phyloP scores from a whole-genome alignment of 1,140 invertebrate species.

The Stegodyphus mimosarum region DNA sequence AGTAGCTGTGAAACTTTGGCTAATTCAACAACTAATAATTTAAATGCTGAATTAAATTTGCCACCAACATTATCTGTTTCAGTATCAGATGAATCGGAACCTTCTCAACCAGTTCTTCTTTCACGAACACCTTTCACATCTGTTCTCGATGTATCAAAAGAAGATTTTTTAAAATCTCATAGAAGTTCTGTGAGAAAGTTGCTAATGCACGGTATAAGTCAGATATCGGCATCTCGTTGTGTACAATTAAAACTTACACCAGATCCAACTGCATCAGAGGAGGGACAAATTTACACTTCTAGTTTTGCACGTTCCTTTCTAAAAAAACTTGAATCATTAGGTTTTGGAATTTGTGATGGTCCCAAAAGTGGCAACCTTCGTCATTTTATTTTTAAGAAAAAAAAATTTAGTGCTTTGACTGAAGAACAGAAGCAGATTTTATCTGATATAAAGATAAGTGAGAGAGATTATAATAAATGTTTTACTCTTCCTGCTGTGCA shows the following conservation, averaged over 20 bases:
- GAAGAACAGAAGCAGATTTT: constrained; percentile 29
- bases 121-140: constrained; percentile 20
- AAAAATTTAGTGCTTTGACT: constrained; percentile 35
- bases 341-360: constrained; percentile 40
- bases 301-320: constrained; percentile 32
- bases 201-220: neutral
- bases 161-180: constrained; percentile 24
- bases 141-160: constrained; percentile 21
- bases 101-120: neutral
- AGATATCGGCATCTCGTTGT: constrained; percentile 27
- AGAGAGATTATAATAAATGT: constrained; percentile 50
- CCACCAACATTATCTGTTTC: constrained; percentile 23
- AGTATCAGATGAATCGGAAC: neutral
- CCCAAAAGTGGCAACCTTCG: constrained; percentile 16
- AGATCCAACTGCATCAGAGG: constrained; percentile 26
- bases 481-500: constrained; percentile 9
- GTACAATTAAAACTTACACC: constrained; percentile 34
- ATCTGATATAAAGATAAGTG: constrained; percentile 8
- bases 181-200: constrained; percentile 14
- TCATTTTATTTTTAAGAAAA: constrained; percentile 49
- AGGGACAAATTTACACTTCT: constrained; percentile 1
- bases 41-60: constrained; percentile 11
- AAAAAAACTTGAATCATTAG: constrained; percentile 18
- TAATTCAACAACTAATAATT: neutral
- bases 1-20: neutral